phyloP scores from a whole-genome alignment of 35 echinoderm and acorn worm species.

The Lytechinus pictus region DNA sequence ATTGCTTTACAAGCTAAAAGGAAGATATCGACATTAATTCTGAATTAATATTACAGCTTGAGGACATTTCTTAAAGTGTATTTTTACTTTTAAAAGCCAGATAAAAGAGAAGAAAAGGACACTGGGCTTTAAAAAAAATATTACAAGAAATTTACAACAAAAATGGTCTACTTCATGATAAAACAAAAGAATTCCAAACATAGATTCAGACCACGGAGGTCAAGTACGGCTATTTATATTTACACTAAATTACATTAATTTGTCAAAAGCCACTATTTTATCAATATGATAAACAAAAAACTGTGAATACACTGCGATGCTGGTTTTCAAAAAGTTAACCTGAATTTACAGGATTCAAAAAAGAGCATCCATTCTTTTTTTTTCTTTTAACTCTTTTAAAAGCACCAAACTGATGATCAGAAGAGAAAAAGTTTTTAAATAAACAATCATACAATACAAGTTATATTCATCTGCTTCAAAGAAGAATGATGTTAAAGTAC shows the following conservation, averaged over 20 bases:
- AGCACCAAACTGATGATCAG: neutral
- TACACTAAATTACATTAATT: constrained; percentile 15
- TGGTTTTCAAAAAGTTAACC: constrained; percentile 38
- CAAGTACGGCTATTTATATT: neutral
- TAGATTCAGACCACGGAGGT: neutral
- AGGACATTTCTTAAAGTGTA: neutral
- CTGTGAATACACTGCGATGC: constrained; percentile 33
- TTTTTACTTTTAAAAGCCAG: neutral
- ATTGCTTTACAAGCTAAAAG: neutral
- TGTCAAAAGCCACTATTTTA: constrained; percentile 3
- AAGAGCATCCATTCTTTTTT: neutral
- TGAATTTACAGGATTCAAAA: neutral
- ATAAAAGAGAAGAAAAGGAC: neutral
- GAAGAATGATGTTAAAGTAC: neutral
- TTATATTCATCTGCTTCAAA: neutral
- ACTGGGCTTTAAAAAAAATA: neutral
- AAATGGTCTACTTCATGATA: neutral
- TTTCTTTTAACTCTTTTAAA: neutral
- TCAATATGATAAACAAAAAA: constrained; percentile 30
- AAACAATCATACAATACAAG: neutral
- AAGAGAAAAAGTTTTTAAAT: neutral
- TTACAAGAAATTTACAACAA: neutral
- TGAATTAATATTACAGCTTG: neutral
- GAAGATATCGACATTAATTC: neutral
- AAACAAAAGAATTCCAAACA: neutral